Conservation (phyloP, 2,888 invertebrate genomes). For the Hyles lineata region DNA sequence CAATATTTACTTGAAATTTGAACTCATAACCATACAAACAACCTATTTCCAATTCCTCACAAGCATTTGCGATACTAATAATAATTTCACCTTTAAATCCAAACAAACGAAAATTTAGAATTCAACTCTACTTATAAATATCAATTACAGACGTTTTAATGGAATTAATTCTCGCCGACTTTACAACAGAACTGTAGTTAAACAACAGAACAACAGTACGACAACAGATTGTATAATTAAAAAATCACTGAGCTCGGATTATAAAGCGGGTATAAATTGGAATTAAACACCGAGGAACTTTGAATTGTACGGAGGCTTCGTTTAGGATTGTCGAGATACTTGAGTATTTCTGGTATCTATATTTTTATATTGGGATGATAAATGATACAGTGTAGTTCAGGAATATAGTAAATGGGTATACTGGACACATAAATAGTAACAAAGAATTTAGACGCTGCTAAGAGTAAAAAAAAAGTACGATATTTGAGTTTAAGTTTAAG, state of each 20-base stretch:
- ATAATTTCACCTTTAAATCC: neutral
- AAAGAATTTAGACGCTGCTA: too few relatives aligned
- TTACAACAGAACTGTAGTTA: slow-evolving; percentile 18
- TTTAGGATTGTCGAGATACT: neutral
- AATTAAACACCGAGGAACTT: slow-evolving; percentile 3
- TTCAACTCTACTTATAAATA: neutral
- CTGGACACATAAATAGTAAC: too few relatives aligned
- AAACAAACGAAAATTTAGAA: neutral
- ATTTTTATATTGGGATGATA: too few relatives aligned
- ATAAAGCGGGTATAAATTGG: slow-evolving; percentile 6
- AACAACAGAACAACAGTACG: slow-evolving; percentile 25
- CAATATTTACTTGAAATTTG: too few relatives aligned
- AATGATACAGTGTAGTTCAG: too few relatives aligned
- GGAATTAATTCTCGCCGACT: neutral
- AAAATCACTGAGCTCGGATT: slow-evolving; percentile 4
- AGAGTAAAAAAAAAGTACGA: too few relatives aligned
- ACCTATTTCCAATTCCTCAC: too few relatives aligned
- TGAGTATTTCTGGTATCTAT: too few relatives aligned
- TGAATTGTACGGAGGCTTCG: neutral
- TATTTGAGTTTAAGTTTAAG: too few relatives aligned
- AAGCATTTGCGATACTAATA: neutral
- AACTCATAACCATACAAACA: too few relatives aligned
- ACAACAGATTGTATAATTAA: slow-evolving; percentile 22
- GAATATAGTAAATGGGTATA: too few relatives aligned
- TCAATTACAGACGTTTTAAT: slow-evolving; percentile 19